Evolutionary conservation across 2,113 vertebrate species (phyloP).

Genomic region (Ophiodon elongatus): DNA sequence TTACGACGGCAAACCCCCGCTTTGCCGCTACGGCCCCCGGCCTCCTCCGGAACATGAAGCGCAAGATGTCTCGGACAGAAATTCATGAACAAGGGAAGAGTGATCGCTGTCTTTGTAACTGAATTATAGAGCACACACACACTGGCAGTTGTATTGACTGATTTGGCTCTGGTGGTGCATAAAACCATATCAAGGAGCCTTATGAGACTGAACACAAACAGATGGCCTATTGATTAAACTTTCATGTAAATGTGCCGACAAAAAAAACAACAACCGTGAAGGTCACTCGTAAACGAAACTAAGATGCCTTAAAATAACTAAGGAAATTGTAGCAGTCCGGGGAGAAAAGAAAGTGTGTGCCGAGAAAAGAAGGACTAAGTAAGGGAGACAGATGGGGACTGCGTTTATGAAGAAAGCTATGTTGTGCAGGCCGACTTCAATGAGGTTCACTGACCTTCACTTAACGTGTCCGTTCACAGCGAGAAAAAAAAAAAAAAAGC

Average conservation of each 20-base stretch:
- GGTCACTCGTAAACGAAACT: conserved; percentile 43
- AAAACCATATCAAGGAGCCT: conserved; percentile 60
- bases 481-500: neutral
- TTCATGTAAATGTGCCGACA: conserved; percentile 50
- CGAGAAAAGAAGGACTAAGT: neutral
- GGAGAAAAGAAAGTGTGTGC: neutral
- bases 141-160: conserved; percentile 49
- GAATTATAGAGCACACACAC: conserved; percentile 26
- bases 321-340: neutral
- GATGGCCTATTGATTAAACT: conserved; percentile 67
- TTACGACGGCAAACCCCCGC: neutral
- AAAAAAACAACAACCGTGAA: conserved; percentile 49
- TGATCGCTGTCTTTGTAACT: conserved; percentile 39
- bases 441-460: conserved; percentile 61
- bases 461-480: conserved; percentile 25
- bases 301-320: conserved; percentile 20
- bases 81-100: conserved; percentile 39
- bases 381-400: conserved; percentile 21
- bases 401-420: conserved; percentile 24
- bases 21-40: neutral
- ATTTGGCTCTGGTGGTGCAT: conserved; percentile 54
- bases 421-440: conserved; percentile 18
- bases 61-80: conserved; percentile 21
- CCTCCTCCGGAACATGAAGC: conserved; percentile 1
- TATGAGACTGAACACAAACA: conserved; percentile 64